These are phyloP conservation scores for Cochlearius cochlearius DNA, from an alignment of 2,113 vertebrate species.

Conservation along the genomic window DNA sequence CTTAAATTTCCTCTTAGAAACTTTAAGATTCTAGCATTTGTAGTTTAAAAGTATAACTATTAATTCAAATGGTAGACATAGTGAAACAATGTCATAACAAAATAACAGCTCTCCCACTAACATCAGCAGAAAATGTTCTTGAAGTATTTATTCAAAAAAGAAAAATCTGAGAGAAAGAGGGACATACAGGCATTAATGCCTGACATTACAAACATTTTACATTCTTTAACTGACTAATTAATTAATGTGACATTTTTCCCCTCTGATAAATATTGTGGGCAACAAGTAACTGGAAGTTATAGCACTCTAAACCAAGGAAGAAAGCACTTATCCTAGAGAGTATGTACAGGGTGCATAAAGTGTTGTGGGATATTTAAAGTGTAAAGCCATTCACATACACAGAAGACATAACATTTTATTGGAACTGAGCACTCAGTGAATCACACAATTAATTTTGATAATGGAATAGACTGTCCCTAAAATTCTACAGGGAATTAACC, in stretches of 20 bases:
- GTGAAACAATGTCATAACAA: background rate
- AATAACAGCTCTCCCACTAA: background rate
- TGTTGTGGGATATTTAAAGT: background rate
- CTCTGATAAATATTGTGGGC: background rate
- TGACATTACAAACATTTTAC: background rate
- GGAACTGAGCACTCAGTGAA: background rate
- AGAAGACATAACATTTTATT: background rate
- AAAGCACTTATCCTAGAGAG: background rate
- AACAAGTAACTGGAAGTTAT: background rate
- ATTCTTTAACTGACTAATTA: background rate
- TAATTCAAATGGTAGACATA: background rate
- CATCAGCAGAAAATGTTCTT: background rate
- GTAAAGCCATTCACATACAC: background rate
- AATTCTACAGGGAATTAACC: background rate
- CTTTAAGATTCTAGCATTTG: background rate
- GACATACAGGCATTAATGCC: background rate
- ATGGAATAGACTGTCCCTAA: background rate
- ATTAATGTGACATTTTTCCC: background rate
- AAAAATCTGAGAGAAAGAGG: background rate
- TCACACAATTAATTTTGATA: background rate
- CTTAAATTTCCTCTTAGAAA: background rate
- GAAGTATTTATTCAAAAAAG: background rate
- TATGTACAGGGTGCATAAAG: background rate
- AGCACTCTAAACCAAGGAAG: background rate
- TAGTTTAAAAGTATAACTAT: background rate